Base-by-base conservation (phyloP, 2,888 invertebrate species). In the Drosophila greeni region DNA sequence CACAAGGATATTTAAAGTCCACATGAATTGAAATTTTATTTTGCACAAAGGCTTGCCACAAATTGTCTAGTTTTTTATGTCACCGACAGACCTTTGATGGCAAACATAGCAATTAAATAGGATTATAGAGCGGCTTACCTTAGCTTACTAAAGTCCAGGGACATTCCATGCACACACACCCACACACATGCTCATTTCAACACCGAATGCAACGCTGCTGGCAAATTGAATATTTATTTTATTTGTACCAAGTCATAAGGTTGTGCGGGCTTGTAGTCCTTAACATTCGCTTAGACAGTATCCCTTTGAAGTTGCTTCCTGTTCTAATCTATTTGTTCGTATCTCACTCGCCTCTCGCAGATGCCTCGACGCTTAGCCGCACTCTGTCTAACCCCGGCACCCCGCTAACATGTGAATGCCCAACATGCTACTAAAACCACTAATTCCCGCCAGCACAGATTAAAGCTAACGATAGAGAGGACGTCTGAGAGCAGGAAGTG, bases 401-500 rank as follows among this genome's bases (percentile, higher is more conserved):
- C 58, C 58, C 49, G 49, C 31, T 51, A 49, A 40, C 36, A 62
- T 65, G 62, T 62, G 48, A 54, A 48, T 54, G 62, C 47, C 53
- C 65, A 66, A 43, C 36, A 68, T 68, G 68, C 66, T 37, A 66
- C 56, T 64, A 66, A 66, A 29, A 62, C 45, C 29, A 56, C 66
- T 64, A 62, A 66, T 31, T 51, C 68, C 56, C 66, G 40, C 56
- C 24, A 70, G 74, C 70, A 56, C 65, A 42, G 57, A 58, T 11
- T 40, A 47, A 52, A 54, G 59, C 56, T 36, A 53, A 53, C 33
- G 37, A 45, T 24, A 1, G 23, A 14, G 39, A 53, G 36, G 51
- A 18, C 26, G 43, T n/a, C 26, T 11, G 26, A 43, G 43, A 54
- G 39, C 34, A 18, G 26, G 33, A 47, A 61, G 36, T 20, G 24